These are phyloP conservation scores for Serranus cabrilla DNA, from an alignment of 2,797 vertebrate genomes.

Conservation along the genomic window DNA sequence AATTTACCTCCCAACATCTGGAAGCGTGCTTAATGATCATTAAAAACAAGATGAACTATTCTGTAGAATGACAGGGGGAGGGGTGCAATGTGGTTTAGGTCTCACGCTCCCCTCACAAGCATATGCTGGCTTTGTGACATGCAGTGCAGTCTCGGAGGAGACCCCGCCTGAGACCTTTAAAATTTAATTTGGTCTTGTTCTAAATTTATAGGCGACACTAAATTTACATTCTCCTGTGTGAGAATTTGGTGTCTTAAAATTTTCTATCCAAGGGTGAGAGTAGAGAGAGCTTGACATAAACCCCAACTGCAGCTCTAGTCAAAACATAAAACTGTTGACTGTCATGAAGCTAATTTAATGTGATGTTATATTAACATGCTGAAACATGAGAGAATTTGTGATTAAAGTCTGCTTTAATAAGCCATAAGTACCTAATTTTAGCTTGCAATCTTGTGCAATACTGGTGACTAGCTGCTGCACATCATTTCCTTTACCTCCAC, in stretches of 20 bases:
- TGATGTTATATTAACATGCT: constrained; percentile 44
- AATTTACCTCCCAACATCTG: constrained; percentile 81
- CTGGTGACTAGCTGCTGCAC: constrained; percentile 31
- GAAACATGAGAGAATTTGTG: constrained; percentile 46
- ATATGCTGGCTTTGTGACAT: constrained; percentile 62
- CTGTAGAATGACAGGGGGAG: constrained; percentile 69
- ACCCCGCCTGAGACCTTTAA: constrained; percentile 71
- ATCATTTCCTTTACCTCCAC: constrained; percentile 47
- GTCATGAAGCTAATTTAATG: constrained; percentile 35
- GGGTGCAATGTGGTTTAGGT: constrained; percentile 57
- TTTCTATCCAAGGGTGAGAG: constrained; percentile 39
- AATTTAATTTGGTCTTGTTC: constrained; percentile 77
- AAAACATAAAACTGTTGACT: constrained; percentile 37
- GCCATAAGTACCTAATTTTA: constrained; percentile 34
- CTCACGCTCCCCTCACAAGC: constrained; percentile 66
- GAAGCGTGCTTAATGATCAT: constrained; percentile 82
- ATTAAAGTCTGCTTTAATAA: constrained; percentile 59
- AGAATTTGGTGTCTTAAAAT: constrained; percentile 59
- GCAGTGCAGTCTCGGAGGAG: constrained; percentile 53
- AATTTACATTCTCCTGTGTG: constrained; percentile 73
- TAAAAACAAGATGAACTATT: constrained; percentile 78
- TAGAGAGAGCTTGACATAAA: constrained; percentile 26
- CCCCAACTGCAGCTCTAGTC: constrained; percentile 28
- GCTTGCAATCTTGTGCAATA: constrained; percentile 29
- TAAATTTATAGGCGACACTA: constrained; percentile 75